Percentiles rank a stretch among this genome's conserved stretches.
These are phyloP conservation scores for Cebus imitator DNA, from an alignment of 2,113 vertebrate species.

Conservation along the genomic window DNA sequence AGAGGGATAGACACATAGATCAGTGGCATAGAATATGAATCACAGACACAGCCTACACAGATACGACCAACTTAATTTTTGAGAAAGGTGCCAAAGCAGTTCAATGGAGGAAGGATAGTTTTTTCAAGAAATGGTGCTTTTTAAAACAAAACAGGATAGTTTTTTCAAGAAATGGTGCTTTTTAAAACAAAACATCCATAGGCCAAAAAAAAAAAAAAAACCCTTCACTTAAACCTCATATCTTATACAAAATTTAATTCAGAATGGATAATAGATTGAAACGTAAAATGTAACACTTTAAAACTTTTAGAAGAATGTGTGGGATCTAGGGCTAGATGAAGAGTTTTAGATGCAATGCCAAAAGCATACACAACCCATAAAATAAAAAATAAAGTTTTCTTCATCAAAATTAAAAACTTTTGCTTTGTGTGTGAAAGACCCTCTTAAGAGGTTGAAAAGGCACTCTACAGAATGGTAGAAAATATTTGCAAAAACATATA, in stretches of 20 bases:
- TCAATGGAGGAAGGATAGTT: background rate
- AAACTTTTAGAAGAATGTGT: background rate
- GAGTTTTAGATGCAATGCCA: background rate
- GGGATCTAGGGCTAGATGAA: background rate
- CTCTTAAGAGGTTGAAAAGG: background rate
- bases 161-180: background rate
- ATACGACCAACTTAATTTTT: too few species aligned
- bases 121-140: background rate
- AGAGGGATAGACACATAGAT: background rate
- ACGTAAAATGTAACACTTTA: background rate
- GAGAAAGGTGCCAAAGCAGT: background rate
- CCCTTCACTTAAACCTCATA: background rate
- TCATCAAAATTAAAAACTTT: background rate
- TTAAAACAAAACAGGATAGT: background rate
- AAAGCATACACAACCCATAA: background rate
- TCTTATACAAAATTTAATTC: conserved; percentile 27
- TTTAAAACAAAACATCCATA: background rate
- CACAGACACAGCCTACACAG: too few species aligned
- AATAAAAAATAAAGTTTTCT: background rate
- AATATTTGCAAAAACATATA: background rate
- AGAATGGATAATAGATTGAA: background rate
- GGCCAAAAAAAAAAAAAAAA: background rate
- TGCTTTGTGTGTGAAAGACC: background rate
- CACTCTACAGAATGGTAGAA: background rate
- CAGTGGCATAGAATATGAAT: too few species aligned